Conservation (phyloP, 92 coral and sea anemone species). For the Hydrozoanthus gracilis region DNA sequence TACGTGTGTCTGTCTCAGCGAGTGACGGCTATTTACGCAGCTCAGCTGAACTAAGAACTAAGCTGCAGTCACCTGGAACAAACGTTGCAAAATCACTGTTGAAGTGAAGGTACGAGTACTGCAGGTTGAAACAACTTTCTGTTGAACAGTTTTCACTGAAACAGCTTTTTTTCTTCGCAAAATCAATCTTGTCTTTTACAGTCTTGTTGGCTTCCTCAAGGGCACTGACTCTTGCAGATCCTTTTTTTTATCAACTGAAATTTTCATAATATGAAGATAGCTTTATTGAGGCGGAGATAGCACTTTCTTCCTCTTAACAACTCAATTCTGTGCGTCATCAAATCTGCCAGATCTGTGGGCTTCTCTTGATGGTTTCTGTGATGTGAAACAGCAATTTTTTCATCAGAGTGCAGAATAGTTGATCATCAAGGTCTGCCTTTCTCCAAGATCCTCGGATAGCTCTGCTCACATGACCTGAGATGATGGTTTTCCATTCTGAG, state of each 20-base stretch:
- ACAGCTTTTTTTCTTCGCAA: not conserved
- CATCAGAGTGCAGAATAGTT: slow-evolving; percentile 32
- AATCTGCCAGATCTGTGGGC: slow-evolving; percentile 46
- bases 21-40: not conserved
- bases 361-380: slow-evolving; percentile 42
- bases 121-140: not conserved
- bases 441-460: slow-evolving; percentile 47
- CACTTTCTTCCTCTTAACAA: slow-evolving; percentile 24
- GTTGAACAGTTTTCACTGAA: not conserved
- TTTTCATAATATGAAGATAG: slow-evolving; percentile 1
- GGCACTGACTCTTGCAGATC: not conserved
- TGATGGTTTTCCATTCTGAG: slow-evolving; percentile 45
- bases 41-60: not conserved
- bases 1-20: not conserved
- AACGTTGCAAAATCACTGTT: not conserved
- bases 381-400: slow-evolving; percentile 38
- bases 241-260: not conserved
- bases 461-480: slow-evolving; percentile 51
- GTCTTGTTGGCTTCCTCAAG: not conserved
- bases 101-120: not conserved
- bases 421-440: slow-evolving; percentile 35
- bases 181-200: slow-evolving; percentile 3
- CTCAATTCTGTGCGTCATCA: slow-evolving; percentile 46
- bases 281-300: slow-evolving; percentile 8
- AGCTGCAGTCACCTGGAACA: not conserved